phyloP scores from a whole-genome alignment of 2,113 vertebrate species.

The Lanius ludovicianus region DNA sequence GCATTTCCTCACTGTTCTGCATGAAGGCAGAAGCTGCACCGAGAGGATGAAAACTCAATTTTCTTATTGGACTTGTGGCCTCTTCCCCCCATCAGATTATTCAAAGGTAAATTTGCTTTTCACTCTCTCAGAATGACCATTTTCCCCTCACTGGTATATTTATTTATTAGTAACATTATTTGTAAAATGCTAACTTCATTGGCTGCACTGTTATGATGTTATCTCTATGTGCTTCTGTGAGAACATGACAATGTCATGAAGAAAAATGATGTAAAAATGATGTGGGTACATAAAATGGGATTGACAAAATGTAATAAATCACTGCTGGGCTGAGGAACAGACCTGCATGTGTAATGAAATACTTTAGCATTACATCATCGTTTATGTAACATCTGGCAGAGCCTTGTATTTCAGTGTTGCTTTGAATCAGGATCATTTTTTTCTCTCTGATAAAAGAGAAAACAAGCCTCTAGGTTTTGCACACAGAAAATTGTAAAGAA shows the following conservation, averaged over 20 bases:
- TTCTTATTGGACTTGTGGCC: conserved; percentile 16
- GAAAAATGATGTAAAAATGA: conserved; percentile 79
- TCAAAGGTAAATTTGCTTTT: conserved; percentile 70
- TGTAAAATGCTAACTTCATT: conserved; percentile 74
- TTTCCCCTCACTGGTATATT: conserved; percentile 50
- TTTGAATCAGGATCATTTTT: conserved; percentile 63
- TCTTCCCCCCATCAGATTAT: conserved; percentile 45
- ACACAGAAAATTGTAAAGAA: conserved; percentile 27
- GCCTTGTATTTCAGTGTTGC: conserved; percentile 69
- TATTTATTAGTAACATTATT: conserved; percentile 73
- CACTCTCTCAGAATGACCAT: conserved; percentile 41
- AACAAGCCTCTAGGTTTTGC: conserved; percentile 56
- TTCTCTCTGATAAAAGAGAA: background rate
- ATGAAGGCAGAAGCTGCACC: conserved; percentile 23
- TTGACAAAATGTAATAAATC: conserved; percentile 81
- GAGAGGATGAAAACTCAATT: conserved; percentile 22
- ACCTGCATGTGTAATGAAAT: conserved; percentile 78
- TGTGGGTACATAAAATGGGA: conserved; percentile 74
- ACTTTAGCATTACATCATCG: conserved; percentile 77
- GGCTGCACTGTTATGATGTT: conserved; percentile 58
- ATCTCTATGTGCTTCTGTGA: conserved; percentile 69
- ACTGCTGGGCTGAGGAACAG: conserved; percentile 69
- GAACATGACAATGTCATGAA: conserved; percentile 75
- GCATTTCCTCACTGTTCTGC: background rate
- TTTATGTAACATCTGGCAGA: conserved; percentile 80